Percentiles rank a stretch among this genome's conserved stretches.
phyloP scores from a whole-genome alignment of 2,113 vertebrate species.

The Lanius ludovicianus region DNA sequence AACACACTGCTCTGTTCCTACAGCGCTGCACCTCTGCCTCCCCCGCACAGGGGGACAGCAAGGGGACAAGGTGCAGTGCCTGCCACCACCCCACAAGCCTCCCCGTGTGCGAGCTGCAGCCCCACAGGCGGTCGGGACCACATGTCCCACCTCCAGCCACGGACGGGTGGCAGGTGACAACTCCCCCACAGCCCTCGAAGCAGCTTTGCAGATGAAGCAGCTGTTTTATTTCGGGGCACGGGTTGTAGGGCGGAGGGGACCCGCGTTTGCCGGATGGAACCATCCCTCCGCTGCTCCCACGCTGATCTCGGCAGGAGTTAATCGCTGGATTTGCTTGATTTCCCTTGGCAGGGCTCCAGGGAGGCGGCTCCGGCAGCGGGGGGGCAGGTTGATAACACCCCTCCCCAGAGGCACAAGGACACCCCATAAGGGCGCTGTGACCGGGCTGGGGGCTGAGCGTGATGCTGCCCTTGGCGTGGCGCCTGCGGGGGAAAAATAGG shows the following conservation, averaged over 20 bases:
- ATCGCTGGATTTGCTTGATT: not conserved
- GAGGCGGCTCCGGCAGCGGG: not conserved
- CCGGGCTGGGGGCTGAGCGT: accelerated
- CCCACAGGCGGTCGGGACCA: accelerated
- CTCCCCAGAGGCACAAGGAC: not conserved
- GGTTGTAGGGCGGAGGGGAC: not conserved
- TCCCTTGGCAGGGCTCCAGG: not conserved
- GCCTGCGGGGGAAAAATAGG: not conserved
- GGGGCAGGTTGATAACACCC: not conserved
- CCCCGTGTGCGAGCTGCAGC: not conserved
- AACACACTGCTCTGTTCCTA: not conserved
- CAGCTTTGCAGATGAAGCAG: accelerated
- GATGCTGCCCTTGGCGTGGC: not conserved
- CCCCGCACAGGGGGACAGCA: not conserved
- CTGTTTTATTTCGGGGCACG: not conserved
- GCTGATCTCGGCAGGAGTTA: not conserved
- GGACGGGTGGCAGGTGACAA: accelerated
- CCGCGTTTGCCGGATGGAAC: not conserved
- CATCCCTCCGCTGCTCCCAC: not conserved
- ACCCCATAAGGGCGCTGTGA: not conserved
- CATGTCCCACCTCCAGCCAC: not conserved
- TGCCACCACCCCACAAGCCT: accelerated
- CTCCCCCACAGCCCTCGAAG: accelerated
- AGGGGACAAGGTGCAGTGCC: accelerated
- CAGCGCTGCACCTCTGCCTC: not conserved